phyloP scores from a whole-genome alignment of 2,797 vertebrate species.

The Lagocephalus sceleratus region DNA sequence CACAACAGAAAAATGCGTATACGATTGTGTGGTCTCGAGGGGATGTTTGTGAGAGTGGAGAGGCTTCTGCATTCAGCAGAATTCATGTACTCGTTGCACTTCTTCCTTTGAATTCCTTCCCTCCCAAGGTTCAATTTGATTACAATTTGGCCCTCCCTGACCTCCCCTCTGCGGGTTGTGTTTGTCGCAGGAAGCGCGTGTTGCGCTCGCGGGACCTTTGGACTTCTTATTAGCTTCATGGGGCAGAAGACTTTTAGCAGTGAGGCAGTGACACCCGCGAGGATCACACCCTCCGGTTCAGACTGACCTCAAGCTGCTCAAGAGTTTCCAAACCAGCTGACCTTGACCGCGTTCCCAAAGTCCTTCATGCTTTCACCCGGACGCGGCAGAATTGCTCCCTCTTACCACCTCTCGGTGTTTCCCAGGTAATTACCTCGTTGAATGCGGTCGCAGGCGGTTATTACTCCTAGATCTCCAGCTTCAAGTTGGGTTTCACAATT shows the following conservation, averaged over 20 bases:
- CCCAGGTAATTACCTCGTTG: constrained; percentile 2
- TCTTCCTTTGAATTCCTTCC: constrained; percentile 58
- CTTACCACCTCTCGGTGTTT: not conserved
- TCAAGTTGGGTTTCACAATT: not conserved
- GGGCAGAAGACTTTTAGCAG: constrained; percentile 50
- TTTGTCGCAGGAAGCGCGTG: constrained; percentile 10
- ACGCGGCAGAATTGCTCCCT: not conserved
- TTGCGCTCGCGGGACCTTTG: constrained; percentile 29
- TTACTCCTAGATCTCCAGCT: constrained; percentile 1
- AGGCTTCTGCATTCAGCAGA: constrained; percentile 30
- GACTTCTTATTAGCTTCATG: constrained; percentile 44
- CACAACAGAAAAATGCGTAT: constrained; percentile 20
- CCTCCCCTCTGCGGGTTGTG: constrained; percentile 42
- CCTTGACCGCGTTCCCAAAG: not conserved
- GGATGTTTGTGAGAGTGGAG: not conserved
- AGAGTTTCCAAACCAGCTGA: not conserved
- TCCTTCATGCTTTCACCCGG: not conserved
- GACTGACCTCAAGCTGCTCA: not conserved
- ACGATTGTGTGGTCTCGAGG: constrained; percentile 37
- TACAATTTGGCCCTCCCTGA: constrained; percentile 60
- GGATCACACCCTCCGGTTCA: not conserved
- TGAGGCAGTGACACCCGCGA: constrained; percentile 48
- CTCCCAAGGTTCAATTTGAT: constrained; percentile 61
- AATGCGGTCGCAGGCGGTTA: not conserved
- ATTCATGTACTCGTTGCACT: too few species aligned